These are phyloP conservation scores for Amiota mariae DNA, from an alignment of 2,888 invertebrate species.

Conservation along the genomic window DNA sequence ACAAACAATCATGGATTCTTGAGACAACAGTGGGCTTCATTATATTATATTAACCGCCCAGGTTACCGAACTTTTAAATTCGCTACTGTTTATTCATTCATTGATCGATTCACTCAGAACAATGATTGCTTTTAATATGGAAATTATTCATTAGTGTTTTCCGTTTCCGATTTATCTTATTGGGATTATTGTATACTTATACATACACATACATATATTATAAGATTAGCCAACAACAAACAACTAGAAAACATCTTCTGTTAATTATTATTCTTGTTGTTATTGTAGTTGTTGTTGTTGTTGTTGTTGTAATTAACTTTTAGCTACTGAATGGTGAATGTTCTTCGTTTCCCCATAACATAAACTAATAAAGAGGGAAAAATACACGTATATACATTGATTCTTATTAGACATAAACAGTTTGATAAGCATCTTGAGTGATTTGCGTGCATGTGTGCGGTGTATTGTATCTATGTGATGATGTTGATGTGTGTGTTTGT, in stretches of 20 bases:
- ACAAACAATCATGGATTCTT: too few species aligned
- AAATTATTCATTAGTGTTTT: constrained; percentile 64
- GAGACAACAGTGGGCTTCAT: neutral
- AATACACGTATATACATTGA: too few species aligned
- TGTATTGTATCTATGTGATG: neutral
- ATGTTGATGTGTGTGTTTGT: neutral
- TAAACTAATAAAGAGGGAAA: too few species aligned
- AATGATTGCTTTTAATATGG: constrained; percentile 60
- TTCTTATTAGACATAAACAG: neutral
- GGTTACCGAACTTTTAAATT: too few species aligned
- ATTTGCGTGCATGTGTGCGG: neutral
- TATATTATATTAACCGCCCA: too few species aligned
- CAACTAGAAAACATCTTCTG: constrained; percentile 8
- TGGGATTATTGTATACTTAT: constrained; percentile 30
- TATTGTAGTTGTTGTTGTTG: constrained; percentile 44
- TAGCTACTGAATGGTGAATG: constrained; percentile 44
- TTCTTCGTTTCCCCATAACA: neutral
- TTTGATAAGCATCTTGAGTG: neutral
- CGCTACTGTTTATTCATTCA: neutral
- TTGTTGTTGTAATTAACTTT: constrained; percentile 60
- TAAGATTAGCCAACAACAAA: neutral
- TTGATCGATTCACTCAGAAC: constrained; percentile 15
- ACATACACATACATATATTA: neutral
- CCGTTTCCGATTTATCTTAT: constrained; percentile 68
- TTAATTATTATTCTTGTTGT: constrained; percentile 31